Conservation (phyloP, 2,888 invertebrate genomes). For the Pristionchus arcanus region DNA sequence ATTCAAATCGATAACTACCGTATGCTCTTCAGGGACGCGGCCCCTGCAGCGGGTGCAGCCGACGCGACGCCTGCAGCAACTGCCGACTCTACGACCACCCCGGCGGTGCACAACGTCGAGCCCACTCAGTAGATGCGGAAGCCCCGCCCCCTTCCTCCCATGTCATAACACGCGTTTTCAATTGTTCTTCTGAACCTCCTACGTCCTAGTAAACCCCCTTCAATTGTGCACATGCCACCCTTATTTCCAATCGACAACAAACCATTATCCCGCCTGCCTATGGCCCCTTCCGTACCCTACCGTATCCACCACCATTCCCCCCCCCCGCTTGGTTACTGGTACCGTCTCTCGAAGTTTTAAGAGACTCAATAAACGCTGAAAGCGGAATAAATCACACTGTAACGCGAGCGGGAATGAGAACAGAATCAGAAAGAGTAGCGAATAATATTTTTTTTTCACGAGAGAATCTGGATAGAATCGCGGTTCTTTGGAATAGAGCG, state of each 20-base stretch:
- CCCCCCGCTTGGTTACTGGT: not conserved
- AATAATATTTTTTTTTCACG: too few species aligned
- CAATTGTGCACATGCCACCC: not conserved
- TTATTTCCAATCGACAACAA: not conserved
- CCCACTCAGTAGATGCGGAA: slow-evolving; percentile 21
- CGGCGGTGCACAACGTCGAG: not conserved
- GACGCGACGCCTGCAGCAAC: not conserved
- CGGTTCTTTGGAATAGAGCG: too few species aligned
- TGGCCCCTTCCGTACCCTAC: too few species aligned
- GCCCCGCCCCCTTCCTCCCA: not conserved
- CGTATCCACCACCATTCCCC: too few species aligned
- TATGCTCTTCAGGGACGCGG: not conserved
- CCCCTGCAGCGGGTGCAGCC: not conserved
- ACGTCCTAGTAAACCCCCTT: too few species aligned
- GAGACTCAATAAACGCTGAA: slow-evolving; percentile 15
- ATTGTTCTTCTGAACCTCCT: too few species aligned
- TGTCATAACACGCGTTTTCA: not conserved
- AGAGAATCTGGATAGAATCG: too few species aligned
- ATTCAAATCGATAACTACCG: too few species aligned
- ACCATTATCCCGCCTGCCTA: not conserved
- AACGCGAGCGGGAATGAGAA: too few species aligned
- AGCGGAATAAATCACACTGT: not conserved
- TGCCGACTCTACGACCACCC: not conserved
- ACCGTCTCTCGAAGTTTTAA: not conserved
- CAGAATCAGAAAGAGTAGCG: too few species aligned